Percentiles rank a stretch among this genome's conserved stretches.
phyloP scores from a whole-genome alignment of 2,113 vertebrate species.

The Vidua chalybeata region DNA sequence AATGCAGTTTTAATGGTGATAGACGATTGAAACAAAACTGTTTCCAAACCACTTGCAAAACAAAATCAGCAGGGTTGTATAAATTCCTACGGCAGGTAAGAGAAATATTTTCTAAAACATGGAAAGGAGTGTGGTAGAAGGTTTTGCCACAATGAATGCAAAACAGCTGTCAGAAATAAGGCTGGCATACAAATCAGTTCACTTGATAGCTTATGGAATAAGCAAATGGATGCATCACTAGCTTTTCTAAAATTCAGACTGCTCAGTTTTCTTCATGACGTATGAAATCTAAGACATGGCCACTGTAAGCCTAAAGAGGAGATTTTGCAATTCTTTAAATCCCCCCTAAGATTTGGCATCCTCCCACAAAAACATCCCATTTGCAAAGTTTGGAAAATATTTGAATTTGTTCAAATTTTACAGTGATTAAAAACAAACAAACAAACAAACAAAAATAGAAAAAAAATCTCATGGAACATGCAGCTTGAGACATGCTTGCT shows the following conservation, averaged over 20 bases:
- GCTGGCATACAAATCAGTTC: background rate
- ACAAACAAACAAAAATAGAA: background rate
- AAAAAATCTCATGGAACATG: background rate
- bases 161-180: background rate
- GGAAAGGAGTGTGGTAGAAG: background rate
- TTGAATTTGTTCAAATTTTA: background rate
- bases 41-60: background rate
- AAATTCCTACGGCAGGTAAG: background rate
- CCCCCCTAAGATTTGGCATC: background rate
- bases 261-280: background rate
- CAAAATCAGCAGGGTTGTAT: background rate
- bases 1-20: background rate
- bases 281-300: background rate
- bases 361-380: background rate
- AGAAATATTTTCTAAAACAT: background rate
- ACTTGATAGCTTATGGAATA: background rate
- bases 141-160: background rate
- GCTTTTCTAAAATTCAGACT: background rate
- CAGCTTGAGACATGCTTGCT: background rate
- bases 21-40: background rate
- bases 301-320: background rate
- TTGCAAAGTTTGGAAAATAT: background rate
- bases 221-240: background rate
- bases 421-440: background rate
- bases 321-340: background rate